phyloP scores from a whole-genome alignment of 2,888 invertebrate species.

The Oegoconia quadripuncta region DNA sequence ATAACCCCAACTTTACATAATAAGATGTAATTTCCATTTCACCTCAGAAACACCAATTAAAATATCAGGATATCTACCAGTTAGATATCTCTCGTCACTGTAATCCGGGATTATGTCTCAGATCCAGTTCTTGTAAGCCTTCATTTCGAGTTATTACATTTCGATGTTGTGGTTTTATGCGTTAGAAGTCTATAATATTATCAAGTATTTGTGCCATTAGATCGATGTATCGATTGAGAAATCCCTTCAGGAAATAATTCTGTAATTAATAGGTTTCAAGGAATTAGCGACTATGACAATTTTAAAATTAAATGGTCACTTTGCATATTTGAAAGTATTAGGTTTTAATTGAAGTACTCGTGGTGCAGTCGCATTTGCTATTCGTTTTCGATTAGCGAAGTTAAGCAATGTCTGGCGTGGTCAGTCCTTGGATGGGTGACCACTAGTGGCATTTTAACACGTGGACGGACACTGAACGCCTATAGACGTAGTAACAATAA shows the following conservation, averaged over 20 bases:
- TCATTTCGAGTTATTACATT: constrained; percentile 23
- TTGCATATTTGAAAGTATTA: too few relatives aligned
- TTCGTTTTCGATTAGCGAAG: too few relatives aligned
- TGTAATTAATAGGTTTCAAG: neutral
- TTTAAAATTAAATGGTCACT: too few relatives aligned
- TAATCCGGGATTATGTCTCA: constrained; percentile 44
- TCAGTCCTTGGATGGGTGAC: too few relatives aligned
- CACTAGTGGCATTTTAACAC: too few relatives aligned
- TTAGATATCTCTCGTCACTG: constrained; percentile 42
- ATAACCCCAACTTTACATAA: neutral
- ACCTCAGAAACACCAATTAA: constrained; percentile 27
- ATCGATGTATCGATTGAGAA: neutral
- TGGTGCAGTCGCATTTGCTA: too few relatives aligned
- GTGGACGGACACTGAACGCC: too few relatives aligned
- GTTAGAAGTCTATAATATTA: constrained; percentile 16
- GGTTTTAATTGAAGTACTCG: too few relatives aligned
- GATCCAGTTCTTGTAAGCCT: constrained; percentile 26
- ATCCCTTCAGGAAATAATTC: neutral
- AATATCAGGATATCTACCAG: constrained; percentile 34
- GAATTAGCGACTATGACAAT: too few relatives aligned
- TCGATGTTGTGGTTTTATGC: constrained; percentile 20
- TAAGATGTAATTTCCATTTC: neutral
- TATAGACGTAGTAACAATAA: too few relatives aligned
- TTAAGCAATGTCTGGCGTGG: too few relatives aligned
- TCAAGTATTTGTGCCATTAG: constrained; percentile 5